Evolutionary conservation across 2,113 vertebrate genomes (phyloP), one percentile per base, ranked within the genome.

Genomic region (Sceloporus undulatus): DNA sequence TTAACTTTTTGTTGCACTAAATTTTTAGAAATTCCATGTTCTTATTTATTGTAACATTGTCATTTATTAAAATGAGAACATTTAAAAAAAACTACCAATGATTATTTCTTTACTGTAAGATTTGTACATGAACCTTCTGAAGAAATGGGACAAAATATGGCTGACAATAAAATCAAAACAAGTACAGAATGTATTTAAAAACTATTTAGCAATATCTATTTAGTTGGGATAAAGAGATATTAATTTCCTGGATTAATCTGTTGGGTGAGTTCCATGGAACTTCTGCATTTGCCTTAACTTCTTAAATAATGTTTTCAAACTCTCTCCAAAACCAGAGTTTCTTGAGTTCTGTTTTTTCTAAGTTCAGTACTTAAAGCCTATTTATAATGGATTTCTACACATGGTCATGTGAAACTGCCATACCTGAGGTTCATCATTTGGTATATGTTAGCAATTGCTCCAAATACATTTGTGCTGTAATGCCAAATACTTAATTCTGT

Each of bases 1-100:
- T 85, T 87, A 80, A 62, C 85, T 93, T 94, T 79, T 34, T 18
- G 42, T 19, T 83, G 21, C n/a, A 25, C 18, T 78, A 52, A 19
- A 52, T 34, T 54, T 54, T 85, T 82, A 34, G 34, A 70, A 59
- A 84, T 59, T 84, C 82, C 48, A 0, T 38, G 62, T 34, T 18
- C 27, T 68, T 86, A 66, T 13, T 78, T 62, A 62, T 65, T 85
- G 8, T 68, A 23, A 11, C 27, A 70, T 18, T 82, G 2, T 70
- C 11, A 82, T 70, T 48, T 82, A 68, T 68, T 48, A 40, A 18
- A 71, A 71, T 18, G 65, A 2, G 27, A 68, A 68, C 11, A 65
- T 25, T 68, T 68, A 9, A 68, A 68, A 68, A 34, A 68, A 68
- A 68, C 21, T 25, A 62, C 59, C 59, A 62, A 62, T 62, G 10